These are phyloP conservation scores for Sicus ferrugineus DNA, from an alignment of 2,888 invertebrate genomes.

Conservation along the genomic window DNA sequence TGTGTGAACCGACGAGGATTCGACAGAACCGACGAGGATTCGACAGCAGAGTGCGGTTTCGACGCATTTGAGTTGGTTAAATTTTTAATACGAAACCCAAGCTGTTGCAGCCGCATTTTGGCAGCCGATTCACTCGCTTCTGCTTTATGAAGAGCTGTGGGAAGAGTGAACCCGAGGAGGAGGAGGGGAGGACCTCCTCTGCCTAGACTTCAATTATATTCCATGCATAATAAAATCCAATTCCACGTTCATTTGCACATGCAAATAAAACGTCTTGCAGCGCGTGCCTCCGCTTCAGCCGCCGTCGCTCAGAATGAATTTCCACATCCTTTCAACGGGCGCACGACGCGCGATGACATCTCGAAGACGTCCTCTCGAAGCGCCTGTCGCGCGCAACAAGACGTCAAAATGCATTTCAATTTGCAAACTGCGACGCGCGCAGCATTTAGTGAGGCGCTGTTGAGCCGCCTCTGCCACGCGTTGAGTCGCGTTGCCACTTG, in stretches of 20 bases:
- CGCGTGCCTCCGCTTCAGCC: constrained; percentile 6
- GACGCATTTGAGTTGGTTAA: no score
- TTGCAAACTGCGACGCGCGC: neutral
- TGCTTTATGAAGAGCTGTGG: no score
- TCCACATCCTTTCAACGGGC: constrained; percentile 13
- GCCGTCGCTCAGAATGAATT: no score
- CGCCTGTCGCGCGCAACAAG: constrained; percentile 22
- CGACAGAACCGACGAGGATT: no score
- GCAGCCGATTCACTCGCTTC: no score
- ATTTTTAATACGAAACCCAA: no score
- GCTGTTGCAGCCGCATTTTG: no score
- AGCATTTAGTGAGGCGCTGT: neutral
- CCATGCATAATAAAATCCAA: constrained; percentile 59
- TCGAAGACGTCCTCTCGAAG: constrained; percentile 7
- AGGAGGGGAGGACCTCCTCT: no score
- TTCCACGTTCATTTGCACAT: constrained; percentile 57
- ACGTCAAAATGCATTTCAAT: constrained; percentile 14
- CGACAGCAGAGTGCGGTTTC: no score
- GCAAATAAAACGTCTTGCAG: constrained; percentile 49
- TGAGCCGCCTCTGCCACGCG: neutral
- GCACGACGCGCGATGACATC: neutral
- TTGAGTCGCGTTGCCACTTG: neutral
- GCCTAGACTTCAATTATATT: constrained; percentile 49
- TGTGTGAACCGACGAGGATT: no score
- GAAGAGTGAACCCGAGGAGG: no score